Evolutionary conservation across 2,113 vertebrate genomes (phyloP), one percentile per base, ranked within the genome.

Genomic region (Plecturocebus donacophilus): DNA sequence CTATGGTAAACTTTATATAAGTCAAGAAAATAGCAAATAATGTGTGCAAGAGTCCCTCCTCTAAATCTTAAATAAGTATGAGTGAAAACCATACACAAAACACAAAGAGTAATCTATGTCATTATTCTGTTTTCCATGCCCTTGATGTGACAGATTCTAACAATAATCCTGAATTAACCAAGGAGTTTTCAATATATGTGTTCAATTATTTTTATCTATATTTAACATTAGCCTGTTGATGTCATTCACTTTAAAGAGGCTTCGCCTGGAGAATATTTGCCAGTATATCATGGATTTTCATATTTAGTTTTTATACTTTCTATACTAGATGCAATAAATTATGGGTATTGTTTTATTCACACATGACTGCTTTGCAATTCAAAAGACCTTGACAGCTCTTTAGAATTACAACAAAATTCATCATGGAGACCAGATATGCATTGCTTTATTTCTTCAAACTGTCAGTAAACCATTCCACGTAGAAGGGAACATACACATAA

Each of bases 401-500:
- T 91, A 93, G n/a, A 96, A 96, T 96, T 87, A 90, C 23, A 89
- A n/a, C 47, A 38, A 91, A 92, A 96, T 95, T 95, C 52, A 83
- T 88, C 61, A 47, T 10, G 17, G 32, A 27, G 64, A 70, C 19
- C 17, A 90, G 47, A 76, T 87, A 86, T 52, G 58, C 47, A 87
- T 76, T 23, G 27, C 54, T 19, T 90, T 91, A 64, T 87, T 91
- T 96, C 73, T 91, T 45, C 11, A 89, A 47, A 93, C 83, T 82
- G 58, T 87, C 70, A 96, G 42, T 75, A 95, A 96, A 30, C 3
- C 8, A 71, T 83, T 3, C 38, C 52, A 91, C 79, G 13, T 13
- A 75, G 40, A 79, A 19, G 54, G 52, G 14, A 86, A 5, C 1
- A 70, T 30, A 90, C 13, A 73, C 8, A 68, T 5, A 49, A 93